Percentiles rank a stretch among this genome's conserved stretches.
Evolutionary conservation across 1,140 invertebrate genomes (phyloP).

Genomic region (Campodea augens): DNA sequence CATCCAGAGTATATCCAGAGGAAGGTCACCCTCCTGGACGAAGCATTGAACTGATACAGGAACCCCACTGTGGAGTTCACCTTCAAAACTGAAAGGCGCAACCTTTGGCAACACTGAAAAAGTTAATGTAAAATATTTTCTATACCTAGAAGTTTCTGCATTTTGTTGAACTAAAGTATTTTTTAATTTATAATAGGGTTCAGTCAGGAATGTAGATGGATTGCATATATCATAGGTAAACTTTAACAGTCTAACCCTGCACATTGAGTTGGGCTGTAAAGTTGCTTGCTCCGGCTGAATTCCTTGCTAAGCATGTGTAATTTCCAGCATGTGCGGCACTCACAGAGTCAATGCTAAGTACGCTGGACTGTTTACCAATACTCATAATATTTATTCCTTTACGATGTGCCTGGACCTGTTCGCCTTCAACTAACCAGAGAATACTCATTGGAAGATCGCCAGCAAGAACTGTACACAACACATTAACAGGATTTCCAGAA

Average conservation of each 20-base stretch:
- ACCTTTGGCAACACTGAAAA: conserved; percentile 16
- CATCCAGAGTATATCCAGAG: conserved; percentile 35
- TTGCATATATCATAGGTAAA: no score
- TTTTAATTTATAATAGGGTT: no score
- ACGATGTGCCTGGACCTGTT: conserved; percentile 24
- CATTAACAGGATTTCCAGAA: no score
- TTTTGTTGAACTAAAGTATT: not conserved
- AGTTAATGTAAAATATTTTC: not conserved
- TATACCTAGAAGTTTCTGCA: conserved; percentile 1
- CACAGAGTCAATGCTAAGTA: conserved; percentile 20
- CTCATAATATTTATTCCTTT: conserved; percentile 14
- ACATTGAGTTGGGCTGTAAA: no score
- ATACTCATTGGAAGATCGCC: conserved; percentile 20
- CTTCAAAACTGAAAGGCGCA: conserved; percentile 13
- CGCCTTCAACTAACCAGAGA: conserved; percentile 31
- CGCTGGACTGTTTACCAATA: conserved; percentile 13
- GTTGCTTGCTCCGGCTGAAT: no score
- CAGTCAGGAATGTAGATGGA: no score
- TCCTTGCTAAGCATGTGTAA: no score
- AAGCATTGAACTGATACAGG: conserved; percentile 39
- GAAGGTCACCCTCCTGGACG: conserved; percentile 40
- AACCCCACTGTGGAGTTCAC: no score
- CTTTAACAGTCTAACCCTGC: no score
- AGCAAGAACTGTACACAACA: conserved; percentile 14
- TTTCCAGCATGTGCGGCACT: conserved; percentile 26